Evolutionary conservation across 2,797 vertebrate species (phyloP).

Genomic region (Crenuchus spilurus): DNA sequence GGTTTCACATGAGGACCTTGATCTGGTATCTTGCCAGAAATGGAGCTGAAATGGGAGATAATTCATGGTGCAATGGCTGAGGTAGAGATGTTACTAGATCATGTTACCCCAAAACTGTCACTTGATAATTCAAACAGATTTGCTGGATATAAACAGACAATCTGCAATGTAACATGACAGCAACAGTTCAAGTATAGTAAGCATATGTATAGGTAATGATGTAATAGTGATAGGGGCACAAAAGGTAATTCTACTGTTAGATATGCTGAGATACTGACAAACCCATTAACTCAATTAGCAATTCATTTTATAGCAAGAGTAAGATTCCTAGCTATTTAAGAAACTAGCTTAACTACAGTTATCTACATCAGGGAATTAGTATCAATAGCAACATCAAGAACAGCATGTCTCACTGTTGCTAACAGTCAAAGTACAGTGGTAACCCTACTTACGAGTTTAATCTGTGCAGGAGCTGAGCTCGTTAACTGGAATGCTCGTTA

Average conservation of each 20-base stretch:
- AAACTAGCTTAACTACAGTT: no score
- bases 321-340: no score
- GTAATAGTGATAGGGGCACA: not conserved
- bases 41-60: not conserved
- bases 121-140: not conserved
- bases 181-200: not conserved
- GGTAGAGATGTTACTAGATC: not conserved
- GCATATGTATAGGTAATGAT: not conserved
- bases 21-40: conserved; percentile 9
- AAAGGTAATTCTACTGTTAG: not conserved
- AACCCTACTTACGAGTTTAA: no score
- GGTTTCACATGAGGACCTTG: not conserved
- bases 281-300: no score
- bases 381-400: no score
- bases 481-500: no score
- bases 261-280: no score
- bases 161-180: not conserved
- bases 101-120: not conserved
- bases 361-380: not conserved
- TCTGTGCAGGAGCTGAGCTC: no score
- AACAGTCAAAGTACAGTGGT: no score
- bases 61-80: conserved; percentile 1
- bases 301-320: no score
- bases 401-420: no score
- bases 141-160: not conserved